phyloP scores from a whole-genome alignment of 2,113 vertebrate species.

The Romanogobio albipinnatus region DNA sequence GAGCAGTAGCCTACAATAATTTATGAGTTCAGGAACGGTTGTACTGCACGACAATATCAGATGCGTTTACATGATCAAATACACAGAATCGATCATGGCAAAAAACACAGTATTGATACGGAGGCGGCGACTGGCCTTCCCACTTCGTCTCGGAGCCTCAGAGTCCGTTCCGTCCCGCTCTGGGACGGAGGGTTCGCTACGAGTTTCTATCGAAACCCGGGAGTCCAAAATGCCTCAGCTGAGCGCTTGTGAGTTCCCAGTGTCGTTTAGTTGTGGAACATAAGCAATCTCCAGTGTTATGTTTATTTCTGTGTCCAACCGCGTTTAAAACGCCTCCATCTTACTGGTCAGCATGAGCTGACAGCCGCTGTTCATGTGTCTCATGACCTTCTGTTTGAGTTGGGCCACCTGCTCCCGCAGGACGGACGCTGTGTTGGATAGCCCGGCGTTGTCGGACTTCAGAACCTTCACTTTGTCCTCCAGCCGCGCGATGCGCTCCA shows the following conservation, averaged over 20 bases:
- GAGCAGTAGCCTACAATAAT: slow-evolving; percentile 71
- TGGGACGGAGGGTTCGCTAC: slow-evolving; percentile 56
- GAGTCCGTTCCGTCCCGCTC: not conserved
- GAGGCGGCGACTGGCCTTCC: slow-evolving; percentile 43
- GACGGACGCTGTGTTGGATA: slow-evolving; percentile 86
- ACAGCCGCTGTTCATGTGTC: slow-evolving; percentile 90
- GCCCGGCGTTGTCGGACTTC: slow-evolving; percentile 88
- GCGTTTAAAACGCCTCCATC: slow-evolving; percentile 78
- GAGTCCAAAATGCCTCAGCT: slow-evolving; percentile 52
- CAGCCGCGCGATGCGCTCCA: slow-evolving; percentile 90
- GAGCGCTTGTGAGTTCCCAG: slow-evolving; percentile 37
- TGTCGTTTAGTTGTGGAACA: slow-evolving; percentile 6
- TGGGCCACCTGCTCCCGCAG: slow-evolving; percentile 91
- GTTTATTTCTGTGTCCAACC: slow-evolving; percentile 8
- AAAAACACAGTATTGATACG: slow-evolving; percentile 56
- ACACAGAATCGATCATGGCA: slow-evolving; percentile 63
- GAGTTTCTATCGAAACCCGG: slow-evolving; percentile 18
- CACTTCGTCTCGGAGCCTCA: not conserved
- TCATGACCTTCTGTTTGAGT: slow-evolving; percentile 90
- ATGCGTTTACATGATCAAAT: slow-evolving; percentile 67
- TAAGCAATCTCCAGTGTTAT: slow-evolving; percentile 60
- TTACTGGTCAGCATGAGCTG: slow-evolving; percentile 89
- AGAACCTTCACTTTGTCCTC: slow-evolving; percentile 91
- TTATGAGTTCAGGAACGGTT: slow-evolving; percentile 76
- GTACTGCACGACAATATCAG: slow-evolving; percentile 65